Base-by-base conservation (phyloP, 2,888 invertebrate species). In the Omphaloscelis lunosa region DNA sequence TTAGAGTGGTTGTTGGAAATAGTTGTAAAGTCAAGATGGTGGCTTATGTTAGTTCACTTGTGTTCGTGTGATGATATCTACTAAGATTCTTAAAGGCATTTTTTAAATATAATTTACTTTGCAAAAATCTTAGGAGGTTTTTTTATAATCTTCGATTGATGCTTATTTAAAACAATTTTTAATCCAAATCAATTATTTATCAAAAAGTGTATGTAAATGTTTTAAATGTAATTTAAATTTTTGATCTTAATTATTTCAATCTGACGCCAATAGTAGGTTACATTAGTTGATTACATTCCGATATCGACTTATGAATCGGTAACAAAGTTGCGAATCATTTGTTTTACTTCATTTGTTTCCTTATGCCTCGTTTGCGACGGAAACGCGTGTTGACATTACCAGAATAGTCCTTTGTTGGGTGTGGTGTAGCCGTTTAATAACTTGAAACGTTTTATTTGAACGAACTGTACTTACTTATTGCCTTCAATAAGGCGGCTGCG, bases 331-430 rank as follows among this genome's bases (percentile, higher is more conserved):
- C 94, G 86, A 93, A 93, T 93, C 88, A 91, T 90, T 92, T 92
- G 92, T 93, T 93, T 92, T 88, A 92, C 92, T 92, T 90, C 88
- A 93, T 92, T 92, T 89, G 89, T 93, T 95, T 95, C 94, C 94
- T 93, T 91, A 93, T 93, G 91, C 89, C 87, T 90, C 90, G 90
- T 91, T 90, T 89, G 91, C 90, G 91, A 91, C 92, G 93, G 94
- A 94, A 94, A 93, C 91, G 87, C 79, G 80, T 93, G 93, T 95
- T 93, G 95, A 94, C 95, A 93, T 94, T 94, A 92, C 90, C 91
- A 92, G 93, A 95, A 95, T 93, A 93, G 94, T 91, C 94, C 95
- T 95, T 95, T 95, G 95, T 95, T 95, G 89, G 85, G 79, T 88
- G 81, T 82, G 86, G 88, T 89, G 87, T 83, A 90, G 87, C 86